Percentiles rank a stretch among this genome's conserved stretches.
phyloP scores from a whole-genome alignment of 2,797 vertebrate genomes.

The Anguilla anguilla region DNA sequence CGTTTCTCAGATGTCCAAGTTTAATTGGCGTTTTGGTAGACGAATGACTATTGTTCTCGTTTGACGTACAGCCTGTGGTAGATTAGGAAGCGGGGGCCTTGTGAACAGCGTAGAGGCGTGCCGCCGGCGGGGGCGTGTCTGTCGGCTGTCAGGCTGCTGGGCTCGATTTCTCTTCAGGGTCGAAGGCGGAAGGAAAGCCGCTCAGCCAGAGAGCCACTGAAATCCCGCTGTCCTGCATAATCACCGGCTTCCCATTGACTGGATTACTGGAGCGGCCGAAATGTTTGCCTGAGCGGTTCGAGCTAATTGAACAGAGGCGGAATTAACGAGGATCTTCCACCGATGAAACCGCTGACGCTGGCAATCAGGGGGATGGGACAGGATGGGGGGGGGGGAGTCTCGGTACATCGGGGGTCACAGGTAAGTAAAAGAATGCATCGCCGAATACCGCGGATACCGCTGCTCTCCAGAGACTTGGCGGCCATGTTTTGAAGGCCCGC shows the following conservation, averaged over 20 bases:
- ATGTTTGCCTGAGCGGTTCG: conserved; percentile 72
- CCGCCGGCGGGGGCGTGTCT: too few relatives aligned
- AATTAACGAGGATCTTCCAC: conserved; percentile 47
- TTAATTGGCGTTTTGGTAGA: conserved; percentile 36
- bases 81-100: conserved; percentile 11
- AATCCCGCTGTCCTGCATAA: conserved; percentile 54
- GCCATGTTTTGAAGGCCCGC: background rate
- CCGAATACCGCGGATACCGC: background rate
- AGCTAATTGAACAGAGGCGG: conserved; percentile 71
- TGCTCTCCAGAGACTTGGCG: background rate
- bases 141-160: too few relatives aligned
- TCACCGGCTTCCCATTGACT: conserved; percentile 67
- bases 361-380: conserved; percentile 36
- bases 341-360: conserved; percentile 52
- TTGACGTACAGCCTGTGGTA: conserved; percentile 15
- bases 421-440: background rate
- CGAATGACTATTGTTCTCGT: conserved; percentile 47
- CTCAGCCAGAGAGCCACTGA: background rate
- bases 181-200: background rate
- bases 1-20: conserved; percentile 34
- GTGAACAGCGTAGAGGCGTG: conserved; percentile 1
- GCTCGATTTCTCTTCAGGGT: background rate
- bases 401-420: conserved; percentile 42
- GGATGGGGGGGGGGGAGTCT: background rate
- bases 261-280: conserved; percentile 65